Base-by-base conservation (phyloP, 2,113 vertebrate genomes). In the Pycnonotus jocosus region DNA sequence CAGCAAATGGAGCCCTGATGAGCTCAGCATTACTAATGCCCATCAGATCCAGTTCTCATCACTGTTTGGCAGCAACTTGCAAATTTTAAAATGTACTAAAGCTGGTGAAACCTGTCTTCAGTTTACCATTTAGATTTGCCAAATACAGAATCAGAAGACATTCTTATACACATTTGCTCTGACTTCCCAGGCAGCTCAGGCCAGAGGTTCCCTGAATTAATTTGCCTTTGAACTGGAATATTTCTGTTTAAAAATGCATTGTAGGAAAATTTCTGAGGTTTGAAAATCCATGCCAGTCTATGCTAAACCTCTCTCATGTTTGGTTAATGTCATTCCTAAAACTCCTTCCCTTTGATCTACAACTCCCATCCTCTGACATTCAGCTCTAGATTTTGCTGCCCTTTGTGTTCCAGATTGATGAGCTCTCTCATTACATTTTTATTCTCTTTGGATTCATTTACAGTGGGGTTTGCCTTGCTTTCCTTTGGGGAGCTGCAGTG, bases 11-110 rank as follows among this genome's bases (percentile, higher is more conserved):
- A 93, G 58, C 54, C 1, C 3, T 77, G 56, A 62, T 94, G 73
- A 94, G 78, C 92, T 95, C 94, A 95, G 89, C 87, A 90, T 95
- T 91, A 91, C 54, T 93, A 90, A 95, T 73, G 33, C 87, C 80
- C 86, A 88, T 92, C 86, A 83, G 76, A 92, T 78, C 79, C 73
- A 50, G 79, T 96, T 96, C 90, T 95, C 92, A 81, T 92, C 88
- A 88, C 56, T 45, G 37, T 38, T 70, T 23, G 50, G 48, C 3
- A 1, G 40, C 48, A 92, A 90, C 65, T 74, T 74, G 60, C 60
- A 92, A 83, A 81, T 82, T 71, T 68, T 58, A 82, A 51, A 71
- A 76, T 31, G 37, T 60, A 56, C 38, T 70, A 28, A 93, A 96
- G 64, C 93, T 68, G 53, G 88, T 90, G 64, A 86, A 96, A 96